phyloP scores from a whole-genome alignment of 23 tunicate species.

The Phallusia fumigata region DNA sequence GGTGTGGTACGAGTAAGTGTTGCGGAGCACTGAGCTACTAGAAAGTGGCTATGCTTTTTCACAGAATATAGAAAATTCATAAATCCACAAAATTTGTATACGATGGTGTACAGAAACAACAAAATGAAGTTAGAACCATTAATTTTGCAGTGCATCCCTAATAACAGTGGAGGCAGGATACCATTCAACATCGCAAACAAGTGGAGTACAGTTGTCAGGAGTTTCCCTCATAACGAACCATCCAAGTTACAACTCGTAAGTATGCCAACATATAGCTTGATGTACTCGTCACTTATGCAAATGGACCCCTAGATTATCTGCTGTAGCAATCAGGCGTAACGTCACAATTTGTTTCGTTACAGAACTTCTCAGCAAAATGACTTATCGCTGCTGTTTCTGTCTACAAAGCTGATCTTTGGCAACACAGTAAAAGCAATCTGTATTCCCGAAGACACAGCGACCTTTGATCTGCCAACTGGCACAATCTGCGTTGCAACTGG shows the following conservation, averaged over 20 bases:
- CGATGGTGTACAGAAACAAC: too few relatives aligned
- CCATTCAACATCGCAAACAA: neutral
- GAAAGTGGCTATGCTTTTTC: too few relatives aligned
- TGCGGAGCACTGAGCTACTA: too few relatives aligned
- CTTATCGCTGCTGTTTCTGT: conserved; percentile 20
- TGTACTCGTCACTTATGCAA: too few relatives aligned
- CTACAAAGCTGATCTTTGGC: neutral
- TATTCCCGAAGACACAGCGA: conserved; percentile 2
- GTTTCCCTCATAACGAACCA: neutral
- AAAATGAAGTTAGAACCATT: too few relatives aligned
- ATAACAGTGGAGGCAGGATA: neutral
- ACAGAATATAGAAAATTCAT: too few relatives aligned
- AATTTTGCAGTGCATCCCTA: neutral
- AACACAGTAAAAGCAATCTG: conserved; percentile 17
- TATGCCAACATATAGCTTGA: neutral
- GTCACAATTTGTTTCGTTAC: neutral
- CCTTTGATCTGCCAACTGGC: neutral
- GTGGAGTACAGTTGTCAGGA: neutral
- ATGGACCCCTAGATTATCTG: too few relatives aligned
- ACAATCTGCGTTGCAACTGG: conserved; percentile 44
- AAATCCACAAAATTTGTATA: too few relatives aligned
- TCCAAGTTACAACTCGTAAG: neutral
- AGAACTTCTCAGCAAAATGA: conserved; percentile 13
- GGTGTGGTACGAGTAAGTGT: too few relatives aligned
- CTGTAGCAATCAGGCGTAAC: too few relatives aligned